A percentile compares a stretch with the other conserved stretches of the same genome.
phyloP scores from a whole-genome alignment of 2,888 invertebrate genomes.

The Kuschelorhynchus macadamiae region DNA sequence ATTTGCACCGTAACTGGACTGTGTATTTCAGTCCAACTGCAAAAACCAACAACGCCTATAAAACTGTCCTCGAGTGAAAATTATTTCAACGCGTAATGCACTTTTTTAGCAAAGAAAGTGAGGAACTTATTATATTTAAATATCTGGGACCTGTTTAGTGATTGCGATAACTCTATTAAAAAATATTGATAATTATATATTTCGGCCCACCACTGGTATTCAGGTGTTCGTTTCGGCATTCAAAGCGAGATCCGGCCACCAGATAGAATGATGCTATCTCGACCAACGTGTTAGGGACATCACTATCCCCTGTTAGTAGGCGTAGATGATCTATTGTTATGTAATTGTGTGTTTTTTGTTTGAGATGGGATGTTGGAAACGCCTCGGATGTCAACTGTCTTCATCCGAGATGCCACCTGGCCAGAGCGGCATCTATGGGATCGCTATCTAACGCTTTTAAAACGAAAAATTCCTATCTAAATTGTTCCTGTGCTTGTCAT shows the following conservation, averaged over 20 bases:
- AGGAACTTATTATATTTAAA: no score
- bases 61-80: no score
- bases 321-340: constrained; percentile 69
- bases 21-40: no score
- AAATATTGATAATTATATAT: not conserved
- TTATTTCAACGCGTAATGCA: no score
- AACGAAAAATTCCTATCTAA: constrained; percentile 57
- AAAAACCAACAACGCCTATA: no score
- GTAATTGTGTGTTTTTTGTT: constrained; percentile 69
- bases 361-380: constrained; percentile 67
- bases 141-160: no score
- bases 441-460: constrained; percentile 54
- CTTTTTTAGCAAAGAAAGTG: no score
- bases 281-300: constrained; percentile 66
- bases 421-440: constrained; percentile 54
- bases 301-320: constrained; percentile 68
- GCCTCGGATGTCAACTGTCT: constrained; percentile 68
- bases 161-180: no score
- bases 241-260: constrained; percentile 59
- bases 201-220: constrained; percentile 44
- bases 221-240: constrained; percentile 62
- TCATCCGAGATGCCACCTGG: constrained; percentile 66
- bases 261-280: constrained; percentile 61
- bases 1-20: no score
- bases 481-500: constrained; percentile 50